phyloP scores from a whole-genome alignment of 2,113 vertebrate species.

The Galeopterus variegatus region DNA sequence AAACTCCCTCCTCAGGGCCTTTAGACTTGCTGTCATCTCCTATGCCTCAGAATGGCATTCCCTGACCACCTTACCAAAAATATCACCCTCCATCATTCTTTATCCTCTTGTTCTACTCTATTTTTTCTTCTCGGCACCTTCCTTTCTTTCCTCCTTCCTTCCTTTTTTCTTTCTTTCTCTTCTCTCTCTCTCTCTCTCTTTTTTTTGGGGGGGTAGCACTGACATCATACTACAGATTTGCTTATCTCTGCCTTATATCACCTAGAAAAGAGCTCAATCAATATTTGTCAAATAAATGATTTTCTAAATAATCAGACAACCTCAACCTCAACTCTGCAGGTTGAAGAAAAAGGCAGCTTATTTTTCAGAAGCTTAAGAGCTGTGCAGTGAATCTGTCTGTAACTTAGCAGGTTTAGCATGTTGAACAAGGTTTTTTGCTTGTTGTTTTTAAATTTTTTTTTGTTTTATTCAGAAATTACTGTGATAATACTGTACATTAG shows the following conservation, averaged over 20 bases:
- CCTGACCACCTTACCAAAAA: not conserved
- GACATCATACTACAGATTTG: not conserved
- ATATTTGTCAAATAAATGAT: not conserved
- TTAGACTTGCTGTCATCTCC: not conserved
- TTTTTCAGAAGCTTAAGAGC: not conserved
- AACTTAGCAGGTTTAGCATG: not conserved
- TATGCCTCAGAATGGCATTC: not conserved
- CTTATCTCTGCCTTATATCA: not conserved
- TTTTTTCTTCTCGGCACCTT: not conserved
- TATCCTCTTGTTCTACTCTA: not conserved
- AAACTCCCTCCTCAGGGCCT: not conserved
- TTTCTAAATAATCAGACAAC: constrained; percentile 2
- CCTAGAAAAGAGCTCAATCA: not conserved
- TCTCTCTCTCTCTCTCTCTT: not conserved
- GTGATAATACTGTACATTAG: not conserved
- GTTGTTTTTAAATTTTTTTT: not conserved
- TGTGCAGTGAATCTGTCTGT: not conserved
- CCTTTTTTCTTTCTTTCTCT: not conserved
- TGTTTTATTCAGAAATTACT: constrained; percentile 27
- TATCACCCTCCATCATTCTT: not conserved
- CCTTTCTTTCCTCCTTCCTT: not conserved
- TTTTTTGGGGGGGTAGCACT: not conserved
- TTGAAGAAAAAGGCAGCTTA: not conserved
- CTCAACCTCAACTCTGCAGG: not conserved
- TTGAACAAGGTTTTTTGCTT: not conserved